Evolutionary conservation across 30 jellyfish, hydroid and myxozoan genomes (phyloP), one percentile per base, ranked within the genome.

Genomic region (Hydractinia symbiolongicarpus): DNA sequence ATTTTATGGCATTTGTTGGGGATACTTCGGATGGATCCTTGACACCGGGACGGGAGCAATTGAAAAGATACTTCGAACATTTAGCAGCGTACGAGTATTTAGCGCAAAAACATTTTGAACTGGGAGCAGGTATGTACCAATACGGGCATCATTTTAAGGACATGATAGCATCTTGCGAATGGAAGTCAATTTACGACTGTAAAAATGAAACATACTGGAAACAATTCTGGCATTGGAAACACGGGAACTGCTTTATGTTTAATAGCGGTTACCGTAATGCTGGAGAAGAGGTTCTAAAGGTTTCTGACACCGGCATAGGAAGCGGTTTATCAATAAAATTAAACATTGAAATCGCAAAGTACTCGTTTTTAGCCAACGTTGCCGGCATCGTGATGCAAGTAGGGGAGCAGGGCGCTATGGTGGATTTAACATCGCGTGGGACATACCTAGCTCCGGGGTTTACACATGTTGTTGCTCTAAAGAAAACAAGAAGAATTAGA

Each of bases 371-470:
- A 60, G 51, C 80, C 9, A 15, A 13, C 0, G 15, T 58, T 20
- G 80, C 66, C 9, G 84, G 84, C 8, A 76, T 76, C 9, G 77
- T 54, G 50, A 6, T 76, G 10, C 84, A 76, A 4, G 17, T 76
- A 15, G 84, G 84, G 54, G 84, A 76, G 50, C 77, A 54, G 54
- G 84, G 84, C 19, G 50, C 19, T 14, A 7, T 30, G 76, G 21
- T 56, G 19, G 21, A 54, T 19, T 50, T 50, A 21, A 6, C 7
- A 6, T 49, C 21, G 11, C 21, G 17, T 52, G 84, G 82, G 15
- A 21, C 15, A 8, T 6, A 17, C 4, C 55, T 76, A 8, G 82
- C 84, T 0, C 84, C 84, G 3, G 55, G 55, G 19, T 76, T 56
- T 19, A 10, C 76, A 40, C 50, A 76, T 16, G 11, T 49, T 17